A percentile compares a stretch with the other conserved stretches of the same genome.
These are phyloP conservation scores for Maconellicoccus hirsutus DNA, from an alignment of 1,140 invertebrate species.

Conservation along the genomic window DNA sequence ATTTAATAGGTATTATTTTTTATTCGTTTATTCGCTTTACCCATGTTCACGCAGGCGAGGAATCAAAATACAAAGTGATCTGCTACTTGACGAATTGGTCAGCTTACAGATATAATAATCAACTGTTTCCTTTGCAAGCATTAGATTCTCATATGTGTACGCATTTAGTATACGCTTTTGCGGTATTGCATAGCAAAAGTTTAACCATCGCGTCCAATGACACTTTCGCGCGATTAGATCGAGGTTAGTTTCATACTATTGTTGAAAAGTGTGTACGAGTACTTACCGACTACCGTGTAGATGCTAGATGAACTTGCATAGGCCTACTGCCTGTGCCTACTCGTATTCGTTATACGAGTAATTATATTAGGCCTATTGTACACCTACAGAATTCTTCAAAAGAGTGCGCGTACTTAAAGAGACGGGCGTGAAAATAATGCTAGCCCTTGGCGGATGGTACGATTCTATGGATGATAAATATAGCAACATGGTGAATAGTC, in stretches of 20 bases:
- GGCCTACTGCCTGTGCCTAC: too few relatives aligned
- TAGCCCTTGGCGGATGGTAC: constrained; percentile 79
- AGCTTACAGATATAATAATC: constrained; percentile 51
- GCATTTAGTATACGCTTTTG: constrained; percentile 62
- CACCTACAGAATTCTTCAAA: constrained; percentile 47
- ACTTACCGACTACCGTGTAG: too few relatives aligned
- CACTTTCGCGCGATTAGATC: constrained; percentile 52
- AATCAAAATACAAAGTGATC: constrained; percentile 43
- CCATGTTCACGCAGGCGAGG: neutral
- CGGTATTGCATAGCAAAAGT: constrained; percentile 44
- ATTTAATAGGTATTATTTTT: too few relatives aligned
- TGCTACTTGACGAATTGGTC: constrained; percentile 69
- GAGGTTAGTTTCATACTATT: constrained; percentile 37
- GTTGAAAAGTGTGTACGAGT: neutral
- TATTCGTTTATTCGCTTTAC: too few relatives aligned
- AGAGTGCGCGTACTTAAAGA: constrained; percentile 44
- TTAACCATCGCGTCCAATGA: constrained; percentile 48
- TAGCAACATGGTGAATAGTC: constrained; percentile 61
- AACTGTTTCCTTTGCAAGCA: constrained; percentile 51
- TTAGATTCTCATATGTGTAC: constrained; percentile 55
- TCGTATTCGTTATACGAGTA: neutral
- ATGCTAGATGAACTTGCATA: too few relatives aligned
- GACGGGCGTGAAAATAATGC: constrained; percentile 42
- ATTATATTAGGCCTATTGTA: too few relatives aligned
- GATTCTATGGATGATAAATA: constrained; percentile 77